phyloP scores from a whole-genome alignment of 2,113 vertebrate genomes.

The Ptyas mucosa region DNA sequence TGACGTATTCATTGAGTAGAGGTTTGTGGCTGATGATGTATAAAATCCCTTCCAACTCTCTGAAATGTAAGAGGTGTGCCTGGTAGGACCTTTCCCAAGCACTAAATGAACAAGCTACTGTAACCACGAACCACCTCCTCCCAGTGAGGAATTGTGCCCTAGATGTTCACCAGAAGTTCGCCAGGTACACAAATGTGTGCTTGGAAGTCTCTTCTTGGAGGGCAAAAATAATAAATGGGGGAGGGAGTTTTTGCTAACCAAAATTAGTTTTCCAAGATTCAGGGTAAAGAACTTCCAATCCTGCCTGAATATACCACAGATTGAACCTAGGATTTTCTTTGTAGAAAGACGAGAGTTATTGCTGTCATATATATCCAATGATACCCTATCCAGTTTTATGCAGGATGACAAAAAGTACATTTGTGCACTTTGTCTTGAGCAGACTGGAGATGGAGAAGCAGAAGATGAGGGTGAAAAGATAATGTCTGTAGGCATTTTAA shows the following conservation, averaged over 20 bases:
- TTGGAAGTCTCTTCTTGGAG: background rate
- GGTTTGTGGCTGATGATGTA: background rate
- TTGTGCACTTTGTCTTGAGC: constrained; percentile 3
- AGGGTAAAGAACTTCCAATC: too few relatives aligned
- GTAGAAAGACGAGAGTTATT: background rate
- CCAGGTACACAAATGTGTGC: background rate
- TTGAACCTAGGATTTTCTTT: background rate
- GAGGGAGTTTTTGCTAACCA: background rate
- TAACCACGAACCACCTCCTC: background rate
- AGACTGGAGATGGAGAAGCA: background rate
- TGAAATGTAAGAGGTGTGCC: background rate
- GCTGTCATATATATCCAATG: constrained; percentile 7
- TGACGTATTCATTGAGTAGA: background rate
- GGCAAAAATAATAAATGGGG: background rate
- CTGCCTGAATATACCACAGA: background rate
- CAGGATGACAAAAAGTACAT: constrained; percentile 19
- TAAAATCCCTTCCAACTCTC: background rate
- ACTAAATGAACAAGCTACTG: background rate
- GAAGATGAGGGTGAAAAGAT: constrained; percentile 11
- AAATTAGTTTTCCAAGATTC: background rate
- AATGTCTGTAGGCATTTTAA: constrained; percentile 9
- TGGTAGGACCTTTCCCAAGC: background rate
- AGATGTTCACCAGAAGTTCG: background rate
- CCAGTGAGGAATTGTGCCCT: background rate
- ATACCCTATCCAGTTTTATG: background rate